phyloP scores from a whole-genome alignment of 2,888 invertebrate species.

The Argyresthia albistria region DNA sequence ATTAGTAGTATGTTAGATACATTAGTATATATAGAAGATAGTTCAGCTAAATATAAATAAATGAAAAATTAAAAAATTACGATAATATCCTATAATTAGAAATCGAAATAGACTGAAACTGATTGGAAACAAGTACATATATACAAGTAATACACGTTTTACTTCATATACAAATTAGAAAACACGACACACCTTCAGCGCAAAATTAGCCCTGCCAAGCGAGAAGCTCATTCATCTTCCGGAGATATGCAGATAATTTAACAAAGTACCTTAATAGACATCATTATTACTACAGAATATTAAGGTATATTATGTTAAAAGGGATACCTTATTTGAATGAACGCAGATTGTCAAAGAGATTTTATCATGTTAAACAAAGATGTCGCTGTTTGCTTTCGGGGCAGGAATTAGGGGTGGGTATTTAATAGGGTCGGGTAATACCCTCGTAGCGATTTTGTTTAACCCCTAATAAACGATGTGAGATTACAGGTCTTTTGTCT shows the following conservation, averaged over 20 bases:
- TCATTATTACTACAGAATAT: slow-evolving; percentile 20
- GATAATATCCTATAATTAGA: no score
- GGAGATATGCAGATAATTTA: slow-evolving; percentile 16
- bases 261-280: slow-evolving; percentile 15
- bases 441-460: slow-evolving; percentile 32
- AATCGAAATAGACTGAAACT: no score
- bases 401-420: slow-evolving; percentile 41
- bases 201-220: slow-evolving; percentile 6
- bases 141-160: no score
- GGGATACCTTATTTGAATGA: slow-evolving; percentile 68
- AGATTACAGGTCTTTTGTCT: slow-evolving; percentile 2
- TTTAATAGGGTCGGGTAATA: slow-evolving; percentile 67
- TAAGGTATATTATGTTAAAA: slow-evolving; percentile 50
- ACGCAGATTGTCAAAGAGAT: slow-evolving; percentile 72
- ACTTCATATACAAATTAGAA: no score
- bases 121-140: no score
- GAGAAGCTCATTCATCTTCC: slow-evolving; percentile 4
- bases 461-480: slow-evolving; percentile 15
- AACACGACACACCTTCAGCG: no score
- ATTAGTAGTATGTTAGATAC: no score
- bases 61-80: no score
- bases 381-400: slow-evolving; percentile 59
- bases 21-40: no score
- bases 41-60: no score
- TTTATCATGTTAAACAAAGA: slow-evolving; percentile 70